Evolutionary conservation across 2,888 invertebrate genomes (phyloP), one percentile per base, ranked within the genome.

Genomic region (Ennomos erosarius): DNA sequence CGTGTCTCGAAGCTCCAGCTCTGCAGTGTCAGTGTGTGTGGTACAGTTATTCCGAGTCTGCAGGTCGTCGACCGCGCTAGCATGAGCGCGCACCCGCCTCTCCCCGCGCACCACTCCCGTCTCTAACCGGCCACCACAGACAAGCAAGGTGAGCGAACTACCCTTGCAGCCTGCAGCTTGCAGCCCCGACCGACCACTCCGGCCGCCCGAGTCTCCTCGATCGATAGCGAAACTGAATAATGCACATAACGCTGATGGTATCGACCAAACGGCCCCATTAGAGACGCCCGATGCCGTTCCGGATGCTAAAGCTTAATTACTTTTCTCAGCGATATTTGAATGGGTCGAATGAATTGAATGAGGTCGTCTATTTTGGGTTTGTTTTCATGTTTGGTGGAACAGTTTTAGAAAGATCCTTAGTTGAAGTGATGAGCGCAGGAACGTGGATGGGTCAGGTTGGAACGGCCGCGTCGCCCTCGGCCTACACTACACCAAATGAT

Each of bases 21-120:
- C 26, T 12, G 61, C 37, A 65, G 78, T 76, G 77, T 66, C 64
- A 75, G 80, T 78, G 79, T 72, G 77, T 76, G 76, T 48, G 37
- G 52, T 73, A 82, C 85, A 84, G 87, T 87, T 81, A 81, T 65
- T 62, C 60, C 70, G 73, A 53, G 38, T 36, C 67, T 63, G 54
- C 35, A 76, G 89, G 88, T 88, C 88, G 85, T 74, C 87, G 88
- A 89, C 89, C 89, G 88, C 83, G 81, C 85, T 84, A 79, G 59
- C 80, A 88, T 89, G 88, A 84, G 78, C 81, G 78, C 81, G 78
- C 82, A 81, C 78, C 75, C 73, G 73, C 74, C 74, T 55, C 74
- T 75, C 72, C 75, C 68, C 75, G 67, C 75, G 70, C 76, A 69
- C 75, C 72, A 69, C 69, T 64, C 75, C 74, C 73, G 59, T 61